Evolutionary conservation across 1,140 invertebrate genomes (phyloP).

Genomic region (Glomeris maerens): DNA sequence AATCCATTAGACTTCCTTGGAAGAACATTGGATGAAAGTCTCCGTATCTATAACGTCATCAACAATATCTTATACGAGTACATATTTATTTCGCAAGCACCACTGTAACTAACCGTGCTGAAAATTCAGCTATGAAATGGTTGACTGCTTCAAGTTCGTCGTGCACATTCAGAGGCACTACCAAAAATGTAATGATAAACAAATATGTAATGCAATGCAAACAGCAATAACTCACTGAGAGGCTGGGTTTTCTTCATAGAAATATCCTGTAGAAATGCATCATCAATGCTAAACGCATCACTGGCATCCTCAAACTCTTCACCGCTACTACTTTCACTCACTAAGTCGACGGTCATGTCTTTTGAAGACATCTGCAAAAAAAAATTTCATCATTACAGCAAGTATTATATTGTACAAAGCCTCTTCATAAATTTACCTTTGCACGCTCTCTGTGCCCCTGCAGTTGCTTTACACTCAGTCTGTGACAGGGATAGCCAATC

Average conservation of each 20-base stretch:
- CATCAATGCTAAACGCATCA: conserved; percentile 59
- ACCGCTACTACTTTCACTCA: conserved; percentile 36
- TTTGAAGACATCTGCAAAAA: background rate
- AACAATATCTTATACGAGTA: background rate
- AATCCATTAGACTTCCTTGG: conserved; percentile 74
- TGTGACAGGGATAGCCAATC: conserved; percentile 51
- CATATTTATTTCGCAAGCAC: background rate
- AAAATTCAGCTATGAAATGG: conserved; percentile 72
- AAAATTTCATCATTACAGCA: background rate
- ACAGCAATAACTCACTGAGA: conserved; percentile 45
- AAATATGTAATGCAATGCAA: conserved; percentile 2
- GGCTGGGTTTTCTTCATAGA: conserved; percentile 52
- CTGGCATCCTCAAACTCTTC: conserved; percentile 72
- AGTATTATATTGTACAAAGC: background rate
- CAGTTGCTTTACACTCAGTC: conserved; percentile 42
- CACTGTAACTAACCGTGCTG: conserved; percentile 32
- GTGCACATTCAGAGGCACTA: conserved; percentile 70
- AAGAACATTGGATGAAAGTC: conserved; percentile 74
- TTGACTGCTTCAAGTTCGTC: conserved; percentile 74
- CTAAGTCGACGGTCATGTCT: conserved; percentile 31
- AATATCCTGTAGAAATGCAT: conserved; percentile 61
- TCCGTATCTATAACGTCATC: conserved; percentile 44
- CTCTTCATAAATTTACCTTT: background rate
- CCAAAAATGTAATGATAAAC: conserved; percentile 19
- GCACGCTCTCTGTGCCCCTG: background rate